Conservation (phyloP, 2,888 invertebrate species). For the Bellardia pandia region DNA sequence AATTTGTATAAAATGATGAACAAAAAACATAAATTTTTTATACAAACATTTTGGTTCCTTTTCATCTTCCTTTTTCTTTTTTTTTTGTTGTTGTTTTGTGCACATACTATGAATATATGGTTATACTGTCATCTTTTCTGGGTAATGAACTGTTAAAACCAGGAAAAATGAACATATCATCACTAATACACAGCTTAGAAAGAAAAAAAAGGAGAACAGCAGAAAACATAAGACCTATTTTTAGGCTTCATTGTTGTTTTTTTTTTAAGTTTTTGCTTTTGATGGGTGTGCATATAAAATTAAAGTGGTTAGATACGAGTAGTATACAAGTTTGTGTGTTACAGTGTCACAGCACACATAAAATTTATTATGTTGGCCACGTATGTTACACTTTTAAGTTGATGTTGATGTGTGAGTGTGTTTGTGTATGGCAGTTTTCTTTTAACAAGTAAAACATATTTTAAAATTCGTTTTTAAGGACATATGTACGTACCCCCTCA, state of each 20-base stretch:
- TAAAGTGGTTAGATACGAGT: neutral
- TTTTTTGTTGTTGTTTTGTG: neutral
- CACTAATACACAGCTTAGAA: conserved; percentile 17
- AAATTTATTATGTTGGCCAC: conserved; percentile 68
- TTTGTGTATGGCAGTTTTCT: neutral
- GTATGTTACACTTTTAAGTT: conserved; percentile 64
- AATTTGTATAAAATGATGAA: conserved; percentile 47
- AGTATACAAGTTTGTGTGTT: neutral
- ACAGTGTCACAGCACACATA: conserved; percentile 36
- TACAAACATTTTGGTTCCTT: neutral
- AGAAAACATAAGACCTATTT: conserved; percentile 44
- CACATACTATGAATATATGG: neutral
- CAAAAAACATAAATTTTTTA: conserved; percentile 25
- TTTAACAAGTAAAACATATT: conserved; percentile 13
- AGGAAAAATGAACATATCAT: conserved; percentile 32
- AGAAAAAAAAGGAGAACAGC: neutral
- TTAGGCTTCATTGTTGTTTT: conserved; percentile 34
- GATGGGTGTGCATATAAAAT: neutral
- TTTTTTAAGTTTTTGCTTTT: neutral
- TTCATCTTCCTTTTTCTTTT: neutral
- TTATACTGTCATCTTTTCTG: conserved; percentile 44
- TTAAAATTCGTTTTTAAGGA: conserved; percentile 14
- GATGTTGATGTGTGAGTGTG: conserved; percentile 39
- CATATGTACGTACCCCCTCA: neutral
- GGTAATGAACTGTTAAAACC: conserved; percentile 70